These are phyloP conservation scores for Athrips mouffetella DNA, from an alignment of 2,888 invertebrate species.

Conservation along the genomic window DNA sequence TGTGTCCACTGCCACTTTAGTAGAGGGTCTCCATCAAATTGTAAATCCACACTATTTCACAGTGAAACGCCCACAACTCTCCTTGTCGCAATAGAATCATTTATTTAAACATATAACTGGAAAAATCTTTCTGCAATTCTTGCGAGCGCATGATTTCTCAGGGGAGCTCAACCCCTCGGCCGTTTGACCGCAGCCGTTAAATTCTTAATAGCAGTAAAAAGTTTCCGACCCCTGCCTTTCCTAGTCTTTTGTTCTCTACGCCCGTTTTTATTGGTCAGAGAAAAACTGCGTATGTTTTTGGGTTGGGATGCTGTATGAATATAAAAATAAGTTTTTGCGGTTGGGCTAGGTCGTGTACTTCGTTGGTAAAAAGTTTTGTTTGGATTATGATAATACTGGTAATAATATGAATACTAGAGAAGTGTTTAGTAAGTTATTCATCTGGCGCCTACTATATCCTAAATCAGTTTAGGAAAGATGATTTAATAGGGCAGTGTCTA, in stretches of 20 bases:
- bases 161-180: constrained; percentile 24
- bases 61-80: constrained; percentile 12
- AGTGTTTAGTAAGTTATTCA: no score
- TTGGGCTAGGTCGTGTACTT: not conserved
- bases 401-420: no score
- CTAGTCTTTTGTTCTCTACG: constrained; percentile 10
- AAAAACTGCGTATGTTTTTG: not conserved
- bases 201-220: constrained; percentile 33
- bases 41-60: not conserved
- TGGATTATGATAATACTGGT: no score
- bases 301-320: constrained; percentile 6
- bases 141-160: constrained; percentile 37
- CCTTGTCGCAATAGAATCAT: constrained; percentile 30
- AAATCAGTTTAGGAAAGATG: no score
- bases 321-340: constrained; percentile 1
- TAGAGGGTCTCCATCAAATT: no score
- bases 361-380: no score
- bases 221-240: constrained; percentile 18
- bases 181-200: constrained; percentile 28
- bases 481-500: no score
- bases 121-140: constrained; percentile 35
- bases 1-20: no score
- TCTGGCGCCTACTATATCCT: no score
- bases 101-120: constrained; percentile 36
- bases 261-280: constrained; percentile 1